Conservation (phyloP, 1,140 invertebrate genomes). For the Chrysopa pallens region DNA sequence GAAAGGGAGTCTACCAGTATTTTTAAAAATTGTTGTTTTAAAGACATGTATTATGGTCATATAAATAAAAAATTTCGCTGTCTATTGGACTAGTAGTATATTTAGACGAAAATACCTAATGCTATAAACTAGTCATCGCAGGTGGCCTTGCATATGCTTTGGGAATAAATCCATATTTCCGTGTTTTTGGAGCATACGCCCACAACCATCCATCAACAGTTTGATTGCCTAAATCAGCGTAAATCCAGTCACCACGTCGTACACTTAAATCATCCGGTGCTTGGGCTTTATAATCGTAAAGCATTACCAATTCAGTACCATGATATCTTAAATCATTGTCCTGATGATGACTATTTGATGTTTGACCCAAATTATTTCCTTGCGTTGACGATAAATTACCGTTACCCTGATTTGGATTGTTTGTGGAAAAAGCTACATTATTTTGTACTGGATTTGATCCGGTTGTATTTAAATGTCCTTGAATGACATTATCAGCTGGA, state of each 20-base stretch:
- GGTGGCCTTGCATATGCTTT: constrained; percentile 86
- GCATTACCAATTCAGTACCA: constrained; percentile 80
- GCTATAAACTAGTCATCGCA: constrained; percentile 69
- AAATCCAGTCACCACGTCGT: constrained; percentile 81
- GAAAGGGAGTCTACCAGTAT: no score
- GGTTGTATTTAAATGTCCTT: constrained; percentile 30
- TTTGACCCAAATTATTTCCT: not conserved
- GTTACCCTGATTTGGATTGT: not conserved
- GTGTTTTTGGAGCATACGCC: constrained; percentile 81
- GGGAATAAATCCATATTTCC: constrained; percentile 89
- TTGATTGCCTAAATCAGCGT: constrained; percentile 82
- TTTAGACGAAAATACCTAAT: not conserved
- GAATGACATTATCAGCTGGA: constrained; percentile 63
- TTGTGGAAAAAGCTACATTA: constrained; percentile 1
- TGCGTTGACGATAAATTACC: not conserved
- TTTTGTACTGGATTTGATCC: constrained; percentile 6
- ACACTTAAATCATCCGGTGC: constrained; percentile 82
- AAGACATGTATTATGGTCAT: no score
- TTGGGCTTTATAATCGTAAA: constrained; percentile 90
- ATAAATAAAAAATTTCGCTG: no score
- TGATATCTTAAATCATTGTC: constrained; percentile 47
- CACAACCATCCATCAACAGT: constrained; percentile 89
- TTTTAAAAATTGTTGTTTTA: no score
- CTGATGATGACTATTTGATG: not conserved
- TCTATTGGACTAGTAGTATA: no score